Evolutionary conservation across 2,113 vertebrate genomes (phyloP).

Genomic region (Scytalopus superciliaris): DNA sequence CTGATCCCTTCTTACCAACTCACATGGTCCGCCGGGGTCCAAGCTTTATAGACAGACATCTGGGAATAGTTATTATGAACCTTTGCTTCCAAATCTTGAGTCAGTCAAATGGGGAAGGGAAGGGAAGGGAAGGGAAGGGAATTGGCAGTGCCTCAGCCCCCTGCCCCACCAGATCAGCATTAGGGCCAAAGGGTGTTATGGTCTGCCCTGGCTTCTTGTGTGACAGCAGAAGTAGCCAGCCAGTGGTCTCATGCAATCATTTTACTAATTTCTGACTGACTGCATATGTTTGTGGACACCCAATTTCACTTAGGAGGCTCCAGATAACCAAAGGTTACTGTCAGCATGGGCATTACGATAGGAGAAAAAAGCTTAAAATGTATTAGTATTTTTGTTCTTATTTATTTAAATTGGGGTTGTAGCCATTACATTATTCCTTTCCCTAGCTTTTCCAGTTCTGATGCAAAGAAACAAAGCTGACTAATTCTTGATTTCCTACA

Average conservation of each 20-base stretch:
- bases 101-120: neutral
- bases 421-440: neutral
- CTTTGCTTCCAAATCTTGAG: neutral
- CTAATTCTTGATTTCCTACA: neutral
- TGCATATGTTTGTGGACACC: neutral
- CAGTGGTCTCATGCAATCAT: neutral
- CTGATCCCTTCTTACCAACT: neutral
- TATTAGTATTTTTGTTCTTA: neutral
- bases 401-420: neutral
- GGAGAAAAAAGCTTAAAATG: neutral
- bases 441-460: neutral
- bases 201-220: neutral
- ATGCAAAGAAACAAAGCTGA: neutral
- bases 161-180: neutral
- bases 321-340: neutral
- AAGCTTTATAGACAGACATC: neutral
- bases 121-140: neutral
- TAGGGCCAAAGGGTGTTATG: neutral
- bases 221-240: neutral
- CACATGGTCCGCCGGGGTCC: neutral
- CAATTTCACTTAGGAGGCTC: neutral
- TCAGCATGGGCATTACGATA: neutral
- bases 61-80: neutral
- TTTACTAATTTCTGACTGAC: neutral
- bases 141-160: neutral